A percentile compares a stretch with the other conserved stretches of the same genome.
phyloP scores from a whole-genome alignment of 2,888 invertebrate genomes.

The Leptinotarsa rubiginosa region DNA sequence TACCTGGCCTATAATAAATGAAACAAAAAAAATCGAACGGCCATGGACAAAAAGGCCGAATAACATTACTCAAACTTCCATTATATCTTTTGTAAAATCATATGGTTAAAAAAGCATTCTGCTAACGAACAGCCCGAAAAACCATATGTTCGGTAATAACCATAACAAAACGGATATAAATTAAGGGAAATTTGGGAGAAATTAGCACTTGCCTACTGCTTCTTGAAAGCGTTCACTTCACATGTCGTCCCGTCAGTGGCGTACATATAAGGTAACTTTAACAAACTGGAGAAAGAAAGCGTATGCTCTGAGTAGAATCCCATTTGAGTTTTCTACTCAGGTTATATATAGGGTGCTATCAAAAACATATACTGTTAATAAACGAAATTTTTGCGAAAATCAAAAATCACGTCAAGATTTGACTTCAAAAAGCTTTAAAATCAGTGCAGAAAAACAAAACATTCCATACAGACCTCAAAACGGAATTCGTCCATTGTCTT shows the following conservation, averaged over 20 bases:
- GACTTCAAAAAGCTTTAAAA: too few relatives aligned
- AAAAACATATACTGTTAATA: too few relatives aligned
- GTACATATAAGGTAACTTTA: neutral
- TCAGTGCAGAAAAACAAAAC: too few relatives aligned
- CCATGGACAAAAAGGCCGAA: conserved; percentile 6
- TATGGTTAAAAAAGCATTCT: conserved; percentile 16
- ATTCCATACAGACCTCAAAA: too few relatives aligned
- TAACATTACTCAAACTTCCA: conserved; percentile 13
- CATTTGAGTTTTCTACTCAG: too few relatives aligned
- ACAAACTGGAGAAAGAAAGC: too few relatives aligned
- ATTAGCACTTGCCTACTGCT: conserved; percentile 44
- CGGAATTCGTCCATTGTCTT: too few relatives aligned
- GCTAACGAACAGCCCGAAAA: conserved; percentile 12
- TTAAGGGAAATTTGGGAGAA: conserved; percentile 43
- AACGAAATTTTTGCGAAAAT: too few relatives aligned
- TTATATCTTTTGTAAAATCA: conserved; percentile 24
- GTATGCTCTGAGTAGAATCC: too few relatives aligned
- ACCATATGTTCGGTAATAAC: conserved; percentile 37
- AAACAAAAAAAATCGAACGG: neutral
- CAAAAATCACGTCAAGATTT: too few relatives aligned
- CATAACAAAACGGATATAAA: conserved; percentile 41
- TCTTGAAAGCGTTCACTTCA: conserved; percentile 28
- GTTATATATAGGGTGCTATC: too few relatives aligned
- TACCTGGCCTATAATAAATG: neutral
- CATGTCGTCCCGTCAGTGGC: conserved; percentile 25